Evolutionary conservation across 2,797 vertebrate genomes (phyloP), one percentile per base, ranked within the genome.

Genomic region (Hypotaenidia philippensis): DNA sequence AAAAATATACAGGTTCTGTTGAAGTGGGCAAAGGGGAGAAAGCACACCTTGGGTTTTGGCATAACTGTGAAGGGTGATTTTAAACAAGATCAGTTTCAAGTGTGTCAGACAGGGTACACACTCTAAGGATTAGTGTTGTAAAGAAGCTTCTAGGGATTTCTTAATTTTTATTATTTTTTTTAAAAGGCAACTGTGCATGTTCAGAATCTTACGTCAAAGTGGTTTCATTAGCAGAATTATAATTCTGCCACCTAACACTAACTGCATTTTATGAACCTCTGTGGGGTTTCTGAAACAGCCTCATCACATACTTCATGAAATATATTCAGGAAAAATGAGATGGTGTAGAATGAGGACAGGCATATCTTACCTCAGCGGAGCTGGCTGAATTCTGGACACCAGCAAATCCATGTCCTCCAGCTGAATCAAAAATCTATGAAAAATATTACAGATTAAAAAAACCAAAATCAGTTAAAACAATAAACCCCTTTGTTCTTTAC

Each of bases 371-470:
- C 98, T 99, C 99, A 21, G 89, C 63, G 94, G 98, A 98, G 96
- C 96, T 98, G 92, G 90, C 95, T 87, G 98, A 97, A 90, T 96
- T 97, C 32, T 97, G 97, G 77, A 97, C 40, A 26, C 97, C 95
- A 61, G 96, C 64, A 96, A 98, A 65, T 94, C 96, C 95, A 97
- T 98, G 97, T 96, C 97, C 98, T 89, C 97, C 97, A 57, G 98
- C 96, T 63, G 98, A 97, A 94, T 99, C 99, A 97, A 99, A 99
- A 97, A 99, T 97, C 99, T 99, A 97, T 90, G 34, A 40, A 86
- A 94, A 96, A 97, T 34, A 90, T 70, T 25, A 79, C 14, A 63
- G 41, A 89, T 31, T 47, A 22, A 47, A 47, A 47, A 47, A 81
- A 80, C 44, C 44, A 75, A 93, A 81, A 80, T 44, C 44, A 75